These are phyloP conservation scores for Pardalotus punctatus DNA, from an alignment of 2,113 vertebrate genomes.

Conservation along the genomic window DNA sequence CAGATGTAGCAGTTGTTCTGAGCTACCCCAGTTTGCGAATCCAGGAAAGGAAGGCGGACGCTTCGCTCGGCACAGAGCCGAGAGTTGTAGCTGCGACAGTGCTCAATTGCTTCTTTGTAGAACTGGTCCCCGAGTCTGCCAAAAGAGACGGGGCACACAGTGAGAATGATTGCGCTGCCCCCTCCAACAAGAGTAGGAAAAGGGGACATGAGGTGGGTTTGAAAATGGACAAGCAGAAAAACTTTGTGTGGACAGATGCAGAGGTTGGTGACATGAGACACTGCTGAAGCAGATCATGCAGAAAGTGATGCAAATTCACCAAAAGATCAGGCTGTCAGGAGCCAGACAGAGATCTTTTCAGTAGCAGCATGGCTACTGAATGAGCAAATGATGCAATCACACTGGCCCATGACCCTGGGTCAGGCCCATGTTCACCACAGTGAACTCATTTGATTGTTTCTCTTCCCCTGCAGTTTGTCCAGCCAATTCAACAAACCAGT, in stretches of 20 bases:
- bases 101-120: constrained; percentile 97
- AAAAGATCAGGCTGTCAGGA: not conserved
- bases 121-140: constrained; percentile 94
- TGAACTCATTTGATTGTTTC: not conserved
- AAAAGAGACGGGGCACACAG: not conserved
- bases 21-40: constrained; percentile 95
- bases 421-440: not conserved
- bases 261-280: not conserved
- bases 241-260: not conserved
- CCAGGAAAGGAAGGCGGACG: constrained; percentile 94
- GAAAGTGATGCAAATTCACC: not conserved
- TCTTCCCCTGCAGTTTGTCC: not conserved
- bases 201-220: not conserved
- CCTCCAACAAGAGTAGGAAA: not conserved
- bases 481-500: not conserved
- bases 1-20: constrained; percentile 99
- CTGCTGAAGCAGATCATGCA: not conserved
- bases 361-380: not conserved
- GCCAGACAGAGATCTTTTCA: not conserved
- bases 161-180: not conserved
- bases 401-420: not conserved
- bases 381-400: not conserved
- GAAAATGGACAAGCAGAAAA: not conserved
- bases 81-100: constrained; percentile 96
- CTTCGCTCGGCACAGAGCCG: constrained; percentile 94